These are phyloP conservation scores for Struthidea cinerea DNA, from an alignment of 2,113 vertebrate species.

Conservation along the genomic window DNA sequence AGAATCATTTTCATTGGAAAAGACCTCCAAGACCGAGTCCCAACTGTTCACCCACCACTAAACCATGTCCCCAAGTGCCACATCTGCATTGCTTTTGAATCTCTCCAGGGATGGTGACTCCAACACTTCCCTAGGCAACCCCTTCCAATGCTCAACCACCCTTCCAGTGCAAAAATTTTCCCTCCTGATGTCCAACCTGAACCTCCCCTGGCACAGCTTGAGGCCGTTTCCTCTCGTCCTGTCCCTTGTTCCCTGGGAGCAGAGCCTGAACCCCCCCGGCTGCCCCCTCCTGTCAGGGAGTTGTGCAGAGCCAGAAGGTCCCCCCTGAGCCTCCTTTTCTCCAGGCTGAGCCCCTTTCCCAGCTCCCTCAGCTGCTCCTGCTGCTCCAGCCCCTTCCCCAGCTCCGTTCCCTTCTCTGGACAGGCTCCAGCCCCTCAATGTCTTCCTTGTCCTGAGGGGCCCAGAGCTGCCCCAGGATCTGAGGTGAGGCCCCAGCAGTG, in stretches of 20 bases:
- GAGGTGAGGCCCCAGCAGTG: neutral
- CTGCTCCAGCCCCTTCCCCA: neutral
- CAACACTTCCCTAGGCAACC: neutral
- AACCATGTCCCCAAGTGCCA: neutral
- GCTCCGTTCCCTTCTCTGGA: neutral
- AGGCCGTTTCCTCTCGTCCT: accelerated
- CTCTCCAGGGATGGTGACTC: neutral
- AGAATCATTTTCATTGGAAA: neutral
- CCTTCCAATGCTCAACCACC: accelerated
- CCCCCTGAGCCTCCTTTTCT: neutral
- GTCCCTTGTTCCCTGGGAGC: neutral
- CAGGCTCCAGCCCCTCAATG: neutral
- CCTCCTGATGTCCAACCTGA: neutral
- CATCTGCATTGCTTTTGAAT: neutral
- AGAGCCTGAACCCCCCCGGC: accelerated
- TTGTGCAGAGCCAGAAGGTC: neutral
- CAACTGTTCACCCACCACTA: neutral
- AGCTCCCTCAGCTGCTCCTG: neutral
- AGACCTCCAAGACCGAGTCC: neutral
- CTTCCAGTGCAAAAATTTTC: neutral
- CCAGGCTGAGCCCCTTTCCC: neutral
- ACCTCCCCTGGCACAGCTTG: neutral
- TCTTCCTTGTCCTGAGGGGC: neutral
- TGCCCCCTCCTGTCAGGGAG: neutral
- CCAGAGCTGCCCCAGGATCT: neutral